Evolutionary conservation across 2,797 vertebrate genomes (phyloP).

Genomic region (Pipistrellus kuhlii): DNA sequence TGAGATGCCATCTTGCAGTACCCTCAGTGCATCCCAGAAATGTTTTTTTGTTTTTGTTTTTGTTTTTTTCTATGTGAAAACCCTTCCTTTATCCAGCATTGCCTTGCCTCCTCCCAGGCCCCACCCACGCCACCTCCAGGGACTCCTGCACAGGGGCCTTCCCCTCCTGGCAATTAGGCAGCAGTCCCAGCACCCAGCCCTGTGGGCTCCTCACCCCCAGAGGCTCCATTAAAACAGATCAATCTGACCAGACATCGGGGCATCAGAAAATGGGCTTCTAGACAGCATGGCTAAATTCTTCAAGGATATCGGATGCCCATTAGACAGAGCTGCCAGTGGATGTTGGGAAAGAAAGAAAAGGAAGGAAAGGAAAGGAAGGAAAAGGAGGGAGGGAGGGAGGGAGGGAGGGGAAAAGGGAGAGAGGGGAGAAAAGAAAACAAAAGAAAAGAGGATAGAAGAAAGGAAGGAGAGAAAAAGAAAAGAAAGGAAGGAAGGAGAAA

Average conservation of each 20-base stretch:
- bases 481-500: too few relatives aligned
- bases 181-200: conserved; percentile 66
- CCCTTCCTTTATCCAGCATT: conserved; percentile 49
- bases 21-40: conserved; percentile 59
- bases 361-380: not conserved
- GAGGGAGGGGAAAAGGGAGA: too few relatives aligned
- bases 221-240: conserved; percentile 80
- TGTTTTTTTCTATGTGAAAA: conserved; percentile 10
- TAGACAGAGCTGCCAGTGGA: conserved; percentile 66
- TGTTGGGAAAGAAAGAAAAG: not conserved
- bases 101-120: conserved; percentile 5
- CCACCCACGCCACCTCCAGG: conserved; percentile 28
- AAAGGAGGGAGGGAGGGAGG: too few relatives aligned
- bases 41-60: not conserved
- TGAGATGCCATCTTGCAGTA: conserved; percentile 35
- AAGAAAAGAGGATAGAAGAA: too few relatives aligned
- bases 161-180: conserved; percentile 77
- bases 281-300: conserved; percentile 69
- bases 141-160: conserved; percentile 50
- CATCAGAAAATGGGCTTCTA: conserved; percentile 80
- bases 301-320: conserved; percentile 70
- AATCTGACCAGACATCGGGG: conserved; percentile 80
- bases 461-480: not conserved
- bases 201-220: conserved; percentile 26
- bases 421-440: too few relatives aligned